Base-by-base conservation (phyloP, 2,113 vertebrate genomes). In the Bothrops jararaca region DNA sequence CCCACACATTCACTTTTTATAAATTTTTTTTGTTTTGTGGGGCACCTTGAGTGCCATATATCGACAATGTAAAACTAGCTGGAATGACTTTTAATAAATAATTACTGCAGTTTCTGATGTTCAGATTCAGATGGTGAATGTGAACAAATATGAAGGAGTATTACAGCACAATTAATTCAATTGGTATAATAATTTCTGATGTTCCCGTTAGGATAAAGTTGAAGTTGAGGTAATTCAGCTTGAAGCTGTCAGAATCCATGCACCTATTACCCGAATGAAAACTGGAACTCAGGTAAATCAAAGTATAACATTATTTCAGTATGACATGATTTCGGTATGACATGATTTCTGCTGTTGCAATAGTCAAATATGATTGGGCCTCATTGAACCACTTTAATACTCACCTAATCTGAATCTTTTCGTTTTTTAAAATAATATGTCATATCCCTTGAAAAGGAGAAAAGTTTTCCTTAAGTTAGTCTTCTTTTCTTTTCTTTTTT, bases 211-310 rank as follows among this genome's bases (percentile, higher is more conserved):
- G 99, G 99, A 99, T 95, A 96, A 97, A 53, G 98, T 99, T 90
- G 98, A 99, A 92, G 98, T 99, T 24, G 98, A 99, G 94, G 98
- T 99, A 34, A 97, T 99, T 10, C 98, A 97, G 94, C 97, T 99
- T 90, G 97, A 95, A 57, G 98, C 97, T 0, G 98, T 99, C 93
- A 97, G 98, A 91, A 99, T 99, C 95, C 96, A 95, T 26, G 98
- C 98, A 4, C 99, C 99, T 3, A 98, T 99, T 92, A 99, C 98
- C 1, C 97, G 98, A 52, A 98, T 99, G 98, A 98, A 99, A 96
- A 98, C 98, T 0, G 98, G 98, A 3, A 98, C 98, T 4, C 97
- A 98, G 98, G 99, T 99, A 87, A 95, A 97, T 56, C 56, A 50
- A 13, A 74, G 53, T 54, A 6, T n/a, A 42, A 80, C 6, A 0